Conservation (phyloP, 35 echinoderm and acorn worm species). For the Chiridota heheva region DNA sequence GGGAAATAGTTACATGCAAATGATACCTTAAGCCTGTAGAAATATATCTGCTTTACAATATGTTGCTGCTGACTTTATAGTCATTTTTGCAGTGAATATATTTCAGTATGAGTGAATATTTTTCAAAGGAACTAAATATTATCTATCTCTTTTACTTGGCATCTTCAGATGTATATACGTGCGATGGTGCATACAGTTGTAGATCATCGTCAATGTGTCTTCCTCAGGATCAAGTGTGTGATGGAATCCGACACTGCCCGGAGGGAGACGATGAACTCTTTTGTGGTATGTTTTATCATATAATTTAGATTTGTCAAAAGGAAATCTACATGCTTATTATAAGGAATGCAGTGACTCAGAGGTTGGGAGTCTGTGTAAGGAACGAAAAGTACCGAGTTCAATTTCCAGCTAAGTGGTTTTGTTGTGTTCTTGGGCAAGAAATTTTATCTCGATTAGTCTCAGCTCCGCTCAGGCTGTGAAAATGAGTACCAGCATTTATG, state of each 20-base stretch:
- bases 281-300: slow-evolving; percentile 22
- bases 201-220: neutral
- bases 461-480: too few relatives aligned
- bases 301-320: neutral
- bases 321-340: neutral
- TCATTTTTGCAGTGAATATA: too few relatives aligned
- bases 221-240: slow-evolving; percentile 28
- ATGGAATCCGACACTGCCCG: slow-evolving; percentile 32
- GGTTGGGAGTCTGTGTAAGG: neutral
- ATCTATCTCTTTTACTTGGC: neutral
- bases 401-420: too few relatives aligned
- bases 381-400: neutral
- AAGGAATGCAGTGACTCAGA: too few relatives aligned
- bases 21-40: neutral
- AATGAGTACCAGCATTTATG: too few relatives aligned
- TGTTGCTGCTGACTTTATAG: neutral
- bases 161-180: slow-evolving; percentile 23
- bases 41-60: neutral
- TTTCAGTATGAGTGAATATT: too few relatives aligned
- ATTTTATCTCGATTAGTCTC: too few relatives aligned
- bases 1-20: neutral
- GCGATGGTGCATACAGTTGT: slow-evolving; percentile 34
- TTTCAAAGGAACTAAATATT: neutral
- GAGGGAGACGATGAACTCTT: slow-evolving; percentile 33
- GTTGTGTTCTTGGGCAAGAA: too few relatives aligned